phyloP scores from a whole-genome alignment of 2,797 vertebrate genomes.

The Anabas testudineus region DNA sequence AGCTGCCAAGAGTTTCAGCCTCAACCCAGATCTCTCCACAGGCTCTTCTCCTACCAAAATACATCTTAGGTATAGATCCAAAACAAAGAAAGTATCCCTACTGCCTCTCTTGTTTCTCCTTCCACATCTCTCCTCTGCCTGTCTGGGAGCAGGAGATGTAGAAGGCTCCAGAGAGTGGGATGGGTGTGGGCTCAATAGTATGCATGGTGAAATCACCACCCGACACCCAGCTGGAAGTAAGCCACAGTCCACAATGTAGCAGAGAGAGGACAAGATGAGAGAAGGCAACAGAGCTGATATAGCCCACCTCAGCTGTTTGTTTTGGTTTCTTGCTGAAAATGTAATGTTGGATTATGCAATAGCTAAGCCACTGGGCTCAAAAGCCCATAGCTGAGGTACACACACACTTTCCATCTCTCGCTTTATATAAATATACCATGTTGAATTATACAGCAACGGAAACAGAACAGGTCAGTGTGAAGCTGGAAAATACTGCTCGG shows the following conservation, averaged over 20 bases:
- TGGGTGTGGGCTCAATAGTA: conserved; percentile 71
- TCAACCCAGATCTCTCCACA: conserved; percentile 42
- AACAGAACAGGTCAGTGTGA: not conserved
- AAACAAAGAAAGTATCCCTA: conserved; percentile 59
- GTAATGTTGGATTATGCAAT: conserved; percentile 60
- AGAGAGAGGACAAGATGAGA: conserved; percentile 18
- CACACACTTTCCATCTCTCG: conserved; percentile 24
- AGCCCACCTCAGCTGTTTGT: conserved; percentile 51
- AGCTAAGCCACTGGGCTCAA: conserved; percentile 40
- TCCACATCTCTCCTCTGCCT: conserved; percentile 45
- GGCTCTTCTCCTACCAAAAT: conserved; percentile 60
- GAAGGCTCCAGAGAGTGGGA: conserved; percentile 67
- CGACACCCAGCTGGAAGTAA: conserved; percentile 61
- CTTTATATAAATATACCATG: conserved; percentile 3
- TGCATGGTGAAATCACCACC: conserved; percentile 76
- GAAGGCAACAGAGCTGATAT: conserved; percentile 22
- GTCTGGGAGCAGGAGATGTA: conserved; percentile 72
- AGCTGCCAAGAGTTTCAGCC: conserved; percentile 60
- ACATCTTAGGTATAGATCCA: conserved; percentile 59
- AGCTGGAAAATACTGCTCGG: not conserved
- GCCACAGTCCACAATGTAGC: conserved; percentile 51
- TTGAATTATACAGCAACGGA: conserved; percentile 33
- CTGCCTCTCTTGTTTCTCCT: conserved; percentile 16
- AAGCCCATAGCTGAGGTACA: conserved; percentile 24
- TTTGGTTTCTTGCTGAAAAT: conserved; percentile 59